Evolutionary conservation across 35 echinoderm and acorn worm genomes (phyloP).

Genomic region (Heliocidaris erythrogramma): DNA sequence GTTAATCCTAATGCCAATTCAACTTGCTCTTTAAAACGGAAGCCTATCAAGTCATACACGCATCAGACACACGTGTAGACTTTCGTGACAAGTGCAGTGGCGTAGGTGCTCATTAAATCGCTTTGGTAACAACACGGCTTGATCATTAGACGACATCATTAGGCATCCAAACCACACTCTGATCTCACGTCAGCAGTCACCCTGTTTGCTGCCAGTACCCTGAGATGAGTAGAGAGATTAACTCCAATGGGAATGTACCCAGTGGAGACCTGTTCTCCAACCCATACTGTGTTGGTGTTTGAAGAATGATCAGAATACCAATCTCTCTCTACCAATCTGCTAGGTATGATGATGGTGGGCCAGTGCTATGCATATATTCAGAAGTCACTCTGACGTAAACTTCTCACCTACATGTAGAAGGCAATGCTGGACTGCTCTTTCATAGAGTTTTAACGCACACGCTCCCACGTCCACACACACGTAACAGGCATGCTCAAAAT

Average conservation of each 20-base stretch:
- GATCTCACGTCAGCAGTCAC: slow-evolving; percentile 17
- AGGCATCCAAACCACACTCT: not conserved
- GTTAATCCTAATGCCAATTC: not conserved
- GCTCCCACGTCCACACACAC: not conserved
- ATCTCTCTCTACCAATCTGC: not conserved
- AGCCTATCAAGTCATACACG: not conserved
- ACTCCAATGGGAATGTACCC: not conserved
- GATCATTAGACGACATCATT: slow-evolving; percentile 40
- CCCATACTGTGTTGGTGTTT: not conserved
- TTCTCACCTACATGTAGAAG: not conserved
- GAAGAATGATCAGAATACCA: not conserved
- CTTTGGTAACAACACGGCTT: slow-evolving; percentile 24
- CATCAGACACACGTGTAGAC: not conserved
- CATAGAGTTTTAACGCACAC: not conserved
- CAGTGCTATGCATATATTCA: slow-evolving; percentile 3
- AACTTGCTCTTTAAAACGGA: not conserved
- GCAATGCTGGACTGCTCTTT: not conserved
- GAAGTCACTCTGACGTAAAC: not conserved
- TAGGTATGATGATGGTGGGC: not conserved
- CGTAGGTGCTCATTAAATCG: slow-evolving; percentile 16
- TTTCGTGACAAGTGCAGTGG: not conserved
- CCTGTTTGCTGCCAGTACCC: not conserved
- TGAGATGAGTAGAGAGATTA: not conserved
- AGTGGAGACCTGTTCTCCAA: not conserved
- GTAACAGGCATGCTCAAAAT: not conserved